Base-by-base conservation (phyloP, 2,888 invertebrate species). In the Ichneumon xanthorius region DNA sequence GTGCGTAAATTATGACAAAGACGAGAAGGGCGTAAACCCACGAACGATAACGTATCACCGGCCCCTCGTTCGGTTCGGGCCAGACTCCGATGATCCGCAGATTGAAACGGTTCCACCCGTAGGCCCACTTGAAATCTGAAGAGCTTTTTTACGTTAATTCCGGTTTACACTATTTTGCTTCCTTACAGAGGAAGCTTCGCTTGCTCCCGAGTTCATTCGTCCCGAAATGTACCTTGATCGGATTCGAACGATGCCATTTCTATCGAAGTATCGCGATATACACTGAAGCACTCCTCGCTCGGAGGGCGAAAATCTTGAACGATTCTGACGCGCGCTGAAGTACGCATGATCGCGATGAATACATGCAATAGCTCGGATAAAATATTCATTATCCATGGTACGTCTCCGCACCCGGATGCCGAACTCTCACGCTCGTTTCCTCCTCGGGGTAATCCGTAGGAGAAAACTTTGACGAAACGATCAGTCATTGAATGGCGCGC, bases 101-200 rank as follows among this genome's bases (percentile, higher is more conserved):
- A 16, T 85, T 88, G 9, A 88, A 86, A 48, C 88, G 86, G 30
- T 91, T 91, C 88, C 90, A 90, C 1, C 91, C 89, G n/a, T 85
- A 85, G 9, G 87, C 88, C 26, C 89, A 87, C 2, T 86, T 68
- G 1, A 88, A 87, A 72, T 85, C 89, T 89, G 63, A n/a, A 30
- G 19, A 11, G 7, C 7, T 22, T 22, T 40, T 3, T 40, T 9
- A 19, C 37, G 16, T 40, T 40, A 19, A 22, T 26, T 26, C 9
- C 22, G 26, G 58, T 26, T 16, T 48, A 48, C 45, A 16, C 14
- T 14, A 16, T 48, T 48, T 48, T 48, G 2, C 4, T 16, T 53
- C 7, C 19, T 61, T 14, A 0, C 14, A 16, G 30, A 30, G 22
- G 0, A 11, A 30, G 22, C 14, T 61, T 61, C 22, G 14, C 6